A percentile compares a stretch with the other conserved stretches of the same genome.
Evolutionary conservation across 2,113 vertebrate genomes (phyloP).

Genomic region (Fregata magnificens): DNA sequence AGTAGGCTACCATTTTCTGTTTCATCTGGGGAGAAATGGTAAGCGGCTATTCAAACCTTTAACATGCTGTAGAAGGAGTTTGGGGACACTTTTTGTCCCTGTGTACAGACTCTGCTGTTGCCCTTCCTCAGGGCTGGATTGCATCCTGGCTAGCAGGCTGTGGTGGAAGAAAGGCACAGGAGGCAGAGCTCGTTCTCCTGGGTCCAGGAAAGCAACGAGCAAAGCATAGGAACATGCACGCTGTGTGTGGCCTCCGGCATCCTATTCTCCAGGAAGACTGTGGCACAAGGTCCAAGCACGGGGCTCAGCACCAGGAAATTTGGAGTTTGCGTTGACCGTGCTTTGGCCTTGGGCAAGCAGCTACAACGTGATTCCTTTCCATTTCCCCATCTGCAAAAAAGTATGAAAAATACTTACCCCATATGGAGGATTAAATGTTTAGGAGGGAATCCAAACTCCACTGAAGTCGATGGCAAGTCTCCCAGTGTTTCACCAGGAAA

Average conservation of each 20-base stretch:
- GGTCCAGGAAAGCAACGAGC: not conserved
- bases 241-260: not conserved
- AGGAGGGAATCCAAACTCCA: slow-evolving; percentile 27
- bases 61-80: not conserved
- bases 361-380: slow-evolving; percentile 14
- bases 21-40: not conserved
- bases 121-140: not conserved
- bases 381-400: slow-evolving; percentile 15
- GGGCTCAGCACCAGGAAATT: slow-evolving; percentile 14
- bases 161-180: not conserved
- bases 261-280: not conserved
- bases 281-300: not conserved
- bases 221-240: rapidly evolving
- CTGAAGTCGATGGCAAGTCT: slow-evolving; percentile 16
- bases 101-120: rapidly evolving
- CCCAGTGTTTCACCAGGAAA: slow-evolving; percentile 20
- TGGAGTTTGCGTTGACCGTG: not conserved
- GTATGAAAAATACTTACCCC: slow-evolving; percentile 41
- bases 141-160: not conserved
- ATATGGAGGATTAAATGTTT: slow-evolving; percentile 42
- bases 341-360: slow-evolving; percentile 17
- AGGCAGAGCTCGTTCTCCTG: not conserved
- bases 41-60: not conserved
- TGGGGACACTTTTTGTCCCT: not conserved
- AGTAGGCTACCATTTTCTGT: rapidly evolving